Evolutionary conservation across 2,888 invertebrate genomes (phyloP).

Genomic region (Graphium colonna): DNA sequence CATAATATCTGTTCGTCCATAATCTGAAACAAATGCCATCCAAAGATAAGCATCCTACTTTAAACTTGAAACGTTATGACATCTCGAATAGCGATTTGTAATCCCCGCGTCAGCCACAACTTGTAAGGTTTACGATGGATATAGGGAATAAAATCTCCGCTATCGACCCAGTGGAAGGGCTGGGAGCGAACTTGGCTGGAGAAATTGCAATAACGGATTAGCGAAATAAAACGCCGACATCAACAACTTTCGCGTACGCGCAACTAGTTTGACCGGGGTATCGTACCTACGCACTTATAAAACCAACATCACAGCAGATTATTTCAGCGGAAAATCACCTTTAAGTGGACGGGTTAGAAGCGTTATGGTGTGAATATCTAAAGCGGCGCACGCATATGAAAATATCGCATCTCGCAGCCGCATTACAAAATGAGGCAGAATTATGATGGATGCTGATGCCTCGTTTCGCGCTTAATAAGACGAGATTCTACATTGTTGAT

Average conservation of each 20-base stretch:
- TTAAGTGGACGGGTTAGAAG: conserved; percentile 36
- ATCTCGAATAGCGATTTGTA: conserved; percentile 11
- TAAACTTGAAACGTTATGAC: conserved; percentile 16
- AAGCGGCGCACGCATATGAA: conserved; percentile 54
- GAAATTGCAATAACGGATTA: conserved; percentile 50
- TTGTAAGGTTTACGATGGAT: conserved; percentile 10
- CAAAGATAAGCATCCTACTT: conserved; percentile 7
- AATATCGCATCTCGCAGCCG: conserved; percentile 58
- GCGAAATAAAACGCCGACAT: conserved; percentile 49
- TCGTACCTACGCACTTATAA: conserved; percentile 45
- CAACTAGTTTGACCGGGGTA: conserved; percentile 53
- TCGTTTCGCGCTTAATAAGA: conserved; percentile 71
- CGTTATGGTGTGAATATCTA: conserved; percentile 30
- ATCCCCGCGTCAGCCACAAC: conserved; percentile 6
- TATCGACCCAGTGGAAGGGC: conserved; percentile 17
- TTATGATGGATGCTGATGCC: conserved; percentile 77
- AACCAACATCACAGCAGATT: conserved; percentile 33
- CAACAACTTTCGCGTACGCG: conserved; percentile 51
- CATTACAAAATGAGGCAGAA: conserved; percentile 75
- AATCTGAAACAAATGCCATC: conserved; percentile 7
- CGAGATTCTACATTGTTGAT: conserved; percentile 44
- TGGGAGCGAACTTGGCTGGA: conserved; percentile 26
- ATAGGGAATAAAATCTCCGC: conserved; percentile 9
- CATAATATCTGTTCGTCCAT: not conserved
- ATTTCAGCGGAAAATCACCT: conserved; percentile 35